Evolutionary conservation across 2,888 invertebrate genomes (phyloP).

Genomic region (Diogma glabrata): DNA sequence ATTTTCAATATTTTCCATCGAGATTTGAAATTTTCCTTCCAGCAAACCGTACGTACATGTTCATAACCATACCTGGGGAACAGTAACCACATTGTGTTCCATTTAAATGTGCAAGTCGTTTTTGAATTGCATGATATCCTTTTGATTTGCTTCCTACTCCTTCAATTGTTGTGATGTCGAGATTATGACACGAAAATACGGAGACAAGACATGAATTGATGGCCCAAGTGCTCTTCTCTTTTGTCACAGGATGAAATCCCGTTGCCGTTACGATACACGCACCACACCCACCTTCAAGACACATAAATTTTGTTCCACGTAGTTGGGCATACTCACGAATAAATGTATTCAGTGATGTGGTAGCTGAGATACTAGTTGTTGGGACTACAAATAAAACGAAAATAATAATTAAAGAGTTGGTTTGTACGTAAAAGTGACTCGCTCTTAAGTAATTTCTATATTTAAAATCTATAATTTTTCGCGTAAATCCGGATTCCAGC

Average conservation of each 20-base stretch:
- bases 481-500: too few species aligned
- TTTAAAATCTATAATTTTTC: too few species aligned
- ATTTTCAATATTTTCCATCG: slow-evolving; percentile 48
- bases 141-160: slow-evolving; percentile 47
- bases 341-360: slow-evolving; percentile 41
- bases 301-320: slow-evolving; percentile 47
- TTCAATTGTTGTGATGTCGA: slow-evolving; percentile 55
- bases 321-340: slow-evolving; percentile 40
- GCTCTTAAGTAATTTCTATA: too few species aligned
- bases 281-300: slow-evolving; percentile 51
- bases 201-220: slow-evolving; percentile 45
- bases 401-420: too few species aligned
- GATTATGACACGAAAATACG: slow-evolving; percentile 46
- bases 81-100: slow-evolving; percentile 60
- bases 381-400: too few species aligned
- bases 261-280: slow-evolving; percentile 40
- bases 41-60: slow-evolving; percentile 45
- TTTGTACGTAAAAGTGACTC: too few species aligned
- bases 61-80: slow-evolving; percentile 65
- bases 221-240: slow-evolving; percentile 40
- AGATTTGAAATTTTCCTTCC: slow-evolving; percentile 33
- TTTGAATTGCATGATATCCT: slow-evolving; percentile 53
- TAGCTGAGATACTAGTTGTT: slow-evolving; percentile 12
- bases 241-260: slow-evolving; percentile 32
- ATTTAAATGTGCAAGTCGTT: slow-evolving; percentile 44